phyloP scores from a whole-genome alignment of 2,797 vertebrate genomes.

The Sebastes goodei region DNA sequence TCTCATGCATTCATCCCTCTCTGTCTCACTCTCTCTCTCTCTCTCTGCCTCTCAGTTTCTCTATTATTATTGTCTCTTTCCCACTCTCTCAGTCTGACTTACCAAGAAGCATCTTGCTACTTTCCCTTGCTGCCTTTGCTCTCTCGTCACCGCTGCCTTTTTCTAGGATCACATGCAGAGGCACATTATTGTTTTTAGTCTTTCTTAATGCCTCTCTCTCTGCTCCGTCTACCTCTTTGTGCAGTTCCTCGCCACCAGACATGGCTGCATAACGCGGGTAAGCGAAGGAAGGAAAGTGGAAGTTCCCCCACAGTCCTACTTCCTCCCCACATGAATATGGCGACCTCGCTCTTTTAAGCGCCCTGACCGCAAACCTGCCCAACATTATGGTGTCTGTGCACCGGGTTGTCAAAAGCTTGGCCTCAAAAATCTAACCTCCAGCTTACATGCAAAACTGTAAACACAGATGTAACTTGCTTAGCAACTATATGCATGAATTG shows the following conservation, averaged over 20 bases:
- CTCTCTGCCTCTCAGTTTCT: conserved; percentile 8
- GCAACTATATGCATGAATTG: background rate
- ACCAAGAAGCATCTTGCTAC: conserved; percentile 24
- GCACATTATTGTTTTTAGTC: conserved; percentile 14
- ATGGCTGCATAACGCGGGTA: conserved; percentile 64
- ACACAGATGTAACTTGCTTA: background rate
- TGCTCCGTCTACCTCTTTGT: conserved; percentile 12
- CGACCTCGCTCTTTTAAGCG: conserved; percentile 69
- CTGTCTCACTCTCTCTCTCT: background rate
- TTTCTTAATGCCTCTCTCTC: conserved; percentile 29
- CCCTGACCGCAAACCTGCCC: conserved; percentile 81
- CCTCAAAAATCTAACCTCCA: conserved; percentile 11
- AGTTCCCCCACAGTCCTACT: conserved; percentile 82
- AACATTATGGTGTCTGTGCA: conserved; percentile 42
- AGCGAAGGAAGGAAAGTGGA: conserved; percentile 81
- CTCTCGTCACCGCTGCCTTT: background rate
- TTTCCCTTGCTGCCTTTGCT: conserved; percentile 6
- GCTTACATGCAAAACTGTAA: background rate
- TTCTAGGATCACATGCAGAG: background rate
- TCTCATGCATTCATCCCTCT: conserved; percentile 44
- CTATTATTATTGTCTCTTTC: conserved; percentile 6
- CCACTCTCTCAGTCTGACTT: conserved; percentile 16
- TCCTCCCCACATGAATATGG: conserved; percentile 80
- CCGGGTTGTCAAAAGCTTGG: conserved; percentile 25
- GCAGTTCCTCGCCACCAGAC: conserved; percentile 48